Base-by-base conservation (phyloP, 2,113 vertebrate genomes). In the Syngnathus scovelli region DNA sequence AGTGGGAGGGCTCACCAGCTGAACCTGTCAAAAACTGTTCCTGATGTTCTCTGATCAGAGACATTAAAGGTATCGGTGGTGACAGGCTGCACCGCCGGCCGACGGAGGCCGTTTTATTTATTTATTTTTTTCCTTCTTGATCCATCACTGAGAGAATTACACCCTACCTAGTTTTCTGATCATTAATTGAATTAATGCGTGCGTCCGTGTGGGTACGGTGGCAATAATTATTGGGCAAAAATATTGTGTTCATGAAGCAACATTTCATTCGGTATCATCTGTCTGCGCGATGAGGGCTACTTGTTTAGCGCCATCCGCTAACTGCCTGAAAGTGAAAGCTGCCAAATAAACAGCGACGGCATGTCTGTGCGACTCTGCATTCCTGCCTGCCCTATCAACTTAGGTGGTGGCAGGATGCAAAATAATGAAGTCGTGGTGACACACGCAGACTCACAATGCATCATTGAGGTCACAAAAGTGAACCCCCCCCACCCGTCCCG, bases 1-100 rank as follows among this genome's bases (percentile, higher is more conserved):
- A 56, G 37, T 37, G 61, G 62, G 59, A 41, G 61, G 38, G 69
- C 23, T 41, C 15, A 52, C 6, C 44, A 61, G 11, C 43, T 55
- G 59, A 49, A 60, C 60, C 70, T 81, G 72, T 82, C 81, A 75
- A 66, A 70, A 75, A 64, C 13, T 27, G n/a, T 61, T 73, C 62
- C 51, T 76, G 81, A 79, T 80, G 61, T 71, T 77, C 46, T 27
- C 41, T 73, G 74, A 84, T 84, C 72, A 74, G 64, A 59, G 44
- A 67, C 71, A 77, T 83, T 72, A 77, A 78, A 83, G 72, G 52
- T 73, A 44, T 70, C 69, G 51, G 61, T 69, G 63, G 64, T 70
- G 80, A 77, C 71, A 67, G 56, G 46, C 21, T 8, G 52, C 39
- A 23, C 51, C 49, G 39, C 62, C 70, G 74, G 38, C 51, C 49